These are phyloP conservation scores for Papilio protenor DNA, from an alignment of 2,888 invertebrate genomes.

Conservation along the genomic window DNA sequence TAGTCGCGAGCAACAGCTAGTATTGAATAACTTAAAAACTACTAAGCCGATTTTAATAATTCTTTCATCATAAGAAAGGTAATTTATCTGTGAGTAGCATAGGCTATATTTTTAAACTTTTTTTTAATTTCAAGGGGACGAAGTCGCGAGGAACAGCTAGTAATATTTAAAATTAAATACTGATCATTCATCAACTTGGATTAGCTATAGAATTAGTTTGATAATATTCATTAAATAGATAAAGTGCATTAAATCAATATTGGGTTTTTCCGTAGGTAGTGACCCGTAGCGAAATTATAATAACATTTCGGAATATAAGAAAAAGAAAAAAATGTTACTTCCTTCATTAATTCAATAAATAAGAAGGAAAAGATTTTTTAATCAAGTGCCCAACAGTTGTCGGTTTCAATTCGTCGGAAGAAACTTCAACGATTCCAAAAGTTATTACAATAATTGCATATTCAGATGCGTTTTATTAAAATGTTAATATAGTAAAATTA, in stretches of 20 bases:
- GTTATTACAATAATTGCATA: conserved; percentile 26
- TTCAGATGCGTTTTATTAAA: conserved; percentile 12
- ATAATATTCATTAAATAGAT: neutral
- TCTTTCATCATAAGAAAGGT: no score
- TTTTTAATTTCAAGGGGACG: no score
- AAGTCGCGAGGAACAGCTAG: neutral
- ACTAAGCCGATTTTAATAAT: no score
- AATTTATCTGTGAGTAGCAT: no score
- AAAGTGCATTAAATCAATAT: neutral
- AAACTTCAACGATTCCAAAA: conserved; percentile 6
- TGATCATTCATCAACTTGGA: neutral
- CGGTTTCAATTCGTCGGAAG: neutral
- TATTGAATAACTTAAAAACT: no score
- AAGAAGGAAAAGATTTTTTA: conserved; percentile 21
- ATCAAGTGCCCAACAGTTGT: conserved; percentile 19
- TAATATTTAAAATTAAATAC: neutral
- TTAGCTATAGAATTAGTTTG: conserved; percentile 5
- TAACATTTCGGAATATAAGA: neutral
- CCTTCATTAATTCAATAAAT: neutral
- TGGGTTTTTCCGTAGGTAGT: conserved; percentile 1
- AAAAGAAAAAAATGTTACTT: neutral
- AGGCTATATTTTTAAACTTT: no score
- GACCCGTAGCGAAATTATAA: neutral
- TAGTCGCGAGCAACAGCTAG: no score
- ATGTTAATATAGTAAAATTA: conserved; percentile 1